Evolutionary conservation across 2,888 invertebrate species (phyloP).

Genomic region (Cactoblastis cactorum): DNA sequence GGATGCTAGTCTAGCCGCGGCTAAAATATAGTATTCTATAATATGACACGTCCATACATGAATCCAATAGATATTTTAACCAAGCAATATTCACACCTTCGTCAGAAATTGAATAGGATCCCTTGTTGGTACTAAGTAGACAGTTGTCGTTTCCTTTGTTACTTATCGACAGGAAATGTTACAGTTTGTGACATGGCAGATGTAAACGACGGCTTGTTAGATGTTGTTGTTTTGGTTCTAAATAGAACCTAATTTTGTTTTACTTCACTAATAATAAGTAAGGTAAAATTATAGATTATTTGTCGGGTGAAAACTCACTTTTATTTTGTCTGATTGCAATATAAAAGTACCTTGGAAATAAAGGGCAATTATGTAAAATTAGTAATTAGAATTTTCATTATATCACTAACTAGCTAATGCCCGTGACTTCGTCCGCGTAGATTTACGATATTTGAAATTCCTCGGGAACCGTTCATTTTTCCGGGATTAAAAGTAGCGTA

Average conservation of each 20-base stretch:
- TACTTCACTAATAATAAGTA: background rate
- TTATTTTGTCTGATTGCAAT: background rate
- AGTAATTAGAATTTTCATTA: no score
- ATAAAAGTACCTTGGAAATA: no score
- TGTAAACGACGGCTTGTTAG: background rate
- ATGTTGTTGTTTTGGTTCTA: background rate
- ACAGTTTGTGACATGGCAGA: background rate
- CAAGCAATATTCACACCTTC: background rate
- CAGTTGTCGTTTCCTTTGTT: background rate
- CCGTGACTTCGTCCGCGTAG: no score
- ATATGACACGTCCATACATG: background rate
- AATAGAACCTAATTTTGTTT: background rate
- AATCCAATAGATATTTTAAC: background rate
- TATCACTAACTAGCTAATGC: no score
- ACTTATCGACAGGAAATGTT: constrained; percentile 9
- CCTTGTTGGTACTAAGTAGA: background rate
- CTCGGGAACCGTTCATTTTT: no score
- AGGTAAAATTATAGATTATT: background rate
- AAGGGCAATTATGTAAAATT: no score
- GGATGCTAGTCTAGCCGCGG: background rate
- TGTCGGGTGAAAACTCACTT: background rate
- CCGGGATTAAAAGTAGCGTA: no score
- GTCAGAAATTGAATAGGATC: background rate
- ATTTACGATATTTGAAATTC: no score
- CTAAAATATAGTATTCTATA: no score